Conservation (phyloP, 2,113 vertebrate genomes). For the Pandion haliaetus region DNA sequence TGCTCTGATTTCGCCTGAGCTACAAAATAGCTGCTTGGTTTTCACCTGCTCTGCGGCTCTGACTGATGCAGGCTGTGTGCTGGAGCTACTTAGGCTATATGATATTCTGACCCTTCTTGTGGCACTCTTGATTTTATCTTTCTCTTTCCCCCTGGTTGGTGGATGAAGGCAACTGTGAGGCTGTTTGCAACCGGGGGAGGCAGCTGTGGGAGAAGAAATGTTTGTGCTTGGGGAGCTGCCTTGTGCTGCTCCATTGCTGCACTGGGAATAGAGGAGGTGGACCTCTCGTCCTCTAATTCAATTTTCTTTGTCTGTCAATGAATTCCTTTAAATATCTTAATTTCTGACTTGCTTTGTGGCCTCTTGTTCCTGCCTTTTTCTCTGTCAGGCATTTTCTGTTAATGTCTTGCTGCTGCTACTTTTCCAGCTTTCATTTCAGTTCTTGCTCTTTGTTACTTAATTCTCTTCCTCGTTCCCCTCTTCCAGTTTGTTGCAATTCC, state of each 20-base stretch:
- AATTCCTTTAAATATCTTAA: not conserved
- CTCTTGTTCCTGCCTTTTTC: not conserved
- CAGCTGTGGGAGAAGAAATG: not conserved
- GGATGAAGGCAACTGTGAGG: not conserved
- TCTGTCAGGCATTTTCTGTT: not conserved
- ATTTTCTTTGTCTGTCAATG: not conserved
- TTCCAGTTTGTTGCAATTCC: not conserved
- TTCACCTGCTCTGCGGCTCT: not conserved
- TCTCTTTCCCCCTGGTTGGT: not conserved
- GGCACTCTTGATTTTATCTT: too few relatives aligned
- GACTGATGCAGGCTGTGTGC: not conserved
- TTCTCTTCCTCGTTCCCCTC: not conserved
- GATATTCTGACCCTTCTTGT: not conserved
- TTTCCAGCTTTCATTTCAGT: not conserved
- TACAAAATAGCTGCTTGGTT: not conserved
- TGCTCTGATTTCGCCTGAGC: not conserved
- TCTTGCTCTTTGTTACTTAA: not conserved
- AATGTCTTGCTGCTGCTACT: not conserved
- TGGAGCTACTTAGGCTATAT: not conserved
- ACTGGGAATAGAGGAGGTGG: too few relatives aligned
- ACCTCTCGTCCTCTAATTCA: not conserved
- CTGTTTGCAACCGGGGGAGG: not conserved
- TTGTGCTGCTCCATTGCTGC: not conserved
- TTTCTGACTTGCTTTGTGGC: not conserved
- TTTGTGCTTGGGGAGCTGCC: not conserved